These are phyloP conservation scores for Pinctada fucata DNA, from an alignment of 2,888 invertebrate genomes.

Conservation along the genomic window DNA sequence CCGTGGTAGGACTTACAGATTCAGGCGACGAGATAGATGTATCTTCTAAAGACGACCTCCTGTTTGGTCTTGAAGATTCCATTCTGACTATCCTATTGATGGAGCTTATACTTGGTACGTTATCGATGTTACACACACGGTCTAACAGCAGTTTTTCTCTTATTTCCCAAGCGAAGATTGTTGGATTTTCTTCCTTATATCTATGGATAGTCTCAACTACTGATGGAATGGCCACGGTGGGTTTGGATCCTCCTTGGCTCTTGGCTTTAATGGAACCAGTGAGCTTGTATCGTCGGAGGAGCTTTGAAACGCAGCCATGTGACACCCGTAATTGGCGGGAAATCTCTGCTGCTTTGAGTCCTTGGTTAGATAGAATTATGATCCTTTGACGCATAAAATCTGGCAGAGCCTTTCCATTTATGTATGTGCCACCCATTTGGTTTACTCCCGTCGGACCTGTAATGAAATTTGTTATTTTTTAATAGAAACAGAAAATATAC, in stretches of 20 bases:
- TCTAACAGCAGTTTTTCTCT: constrained; percentile 96
- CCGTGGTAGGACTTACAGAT: constrained; percentile 14
- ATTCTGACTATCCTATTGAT: constrained; percentile 86
- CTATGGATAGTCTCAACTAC: constrained; percentile 99
- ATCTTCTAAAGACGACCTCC: constrained; percentile 7
- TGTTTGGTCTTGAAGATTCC: background rate
- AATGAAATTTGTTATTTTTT: background rate
- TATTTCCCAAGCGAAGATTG: constrained; percentile 99
- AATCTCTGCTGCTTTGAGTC: constrained; percentile 12
- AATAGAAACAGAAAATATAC: too few species aligned
- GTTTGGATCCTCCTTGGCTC: constrained; percentile 99
- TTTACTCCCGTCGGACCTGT: constrained; percentile 22
- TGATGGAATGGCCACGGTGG: constrained; percentile 98
- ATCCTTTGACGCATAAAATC: constrained; percentile 14
- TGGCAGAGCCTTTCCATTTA: constrained; percentile 22
- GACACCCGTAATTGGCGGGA: constrained; percentile 14
- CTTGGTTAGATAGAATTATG: background rate
- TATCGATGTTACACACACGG: constrained; percentile 97
- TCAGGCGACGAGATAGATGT: constrained; percentile 17
- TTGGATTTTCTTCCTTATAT: constrained; percentile 98
- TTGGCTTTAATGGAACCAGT: constrained; percentile 99
- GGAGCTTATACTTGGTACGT: constrained; percentile 98
- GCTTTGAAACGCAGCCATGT: constrained; percentile 22
- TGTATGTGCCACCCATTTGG: constrained; percentile 27
- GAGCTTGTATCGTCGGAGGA: constrained; percentile 91